A percentile compares a stretch with the other conserved stretches of the same genome.
These are phyloP conservation scores for Cynopterus sphinx DNA, from an alignment of 2,797 vertebrate genomes.

Conservation along the genomic window DNA sequence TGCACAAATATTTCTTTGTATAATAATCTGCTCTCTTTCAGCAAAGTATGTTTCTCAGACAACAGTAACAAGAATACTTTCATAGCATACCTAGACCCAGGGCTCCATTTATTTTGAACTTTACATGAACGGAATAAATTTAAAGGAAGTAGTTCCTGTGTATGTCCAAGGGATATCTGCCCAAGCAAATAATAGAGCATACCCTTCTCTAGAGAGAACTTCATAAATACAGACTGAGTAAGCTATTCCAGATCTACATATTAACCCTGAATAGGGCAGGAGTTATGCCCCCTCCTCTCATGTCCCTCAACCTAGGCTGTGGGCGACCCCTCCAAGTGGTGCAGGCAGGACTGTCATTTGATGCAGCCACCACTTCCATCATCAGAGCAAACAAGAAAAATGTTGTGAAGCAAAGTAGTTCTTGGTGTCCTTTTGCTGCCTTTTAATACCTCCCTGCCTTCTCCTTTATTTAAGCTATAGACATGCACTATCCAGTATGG, in stretches of 20 bases:
- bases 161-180: conserved; percentile 15
- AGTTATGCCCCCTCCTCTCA: not conserved
- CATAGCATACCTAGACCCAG: not conserved
- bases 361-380: not conserved
- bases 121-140: conserved; percentile 46
- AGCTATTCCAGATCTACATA: not conserved
- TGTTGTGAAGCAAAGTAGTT: not conserved
- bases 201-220: conserved; percentile 12
- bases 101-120: conserved; percentile 57
- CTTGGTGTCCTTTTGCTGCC: not conserved
- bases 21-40: conserved; percentile 25
- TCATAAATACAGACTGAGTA: not conserved
- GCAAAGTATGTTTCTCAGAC: conserved; percentile 14
- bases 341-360: not conserved
- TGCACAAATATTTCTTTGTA: conserved; percentile 46
- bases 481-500: not conserved
- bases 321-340: not conserved
- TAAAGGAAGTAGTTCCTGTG: conserved; percentile 32
- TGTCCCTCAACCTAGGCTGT: not conserved
- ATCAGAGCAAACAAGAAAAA: not conserved
- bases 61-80: conserved; percentile 39
- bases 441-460: not conserved
- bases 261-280: not conserved
- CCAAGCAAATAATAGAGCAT: not conserved
- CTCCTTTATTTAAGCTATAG: not conserved